Percentiles rank a stretch among this genome's conserved stretches.
phyloP scores from a whole-genome alignment of 1,140 invertebrate species.

The Trichomalopsis sarcophagae region DNA sequence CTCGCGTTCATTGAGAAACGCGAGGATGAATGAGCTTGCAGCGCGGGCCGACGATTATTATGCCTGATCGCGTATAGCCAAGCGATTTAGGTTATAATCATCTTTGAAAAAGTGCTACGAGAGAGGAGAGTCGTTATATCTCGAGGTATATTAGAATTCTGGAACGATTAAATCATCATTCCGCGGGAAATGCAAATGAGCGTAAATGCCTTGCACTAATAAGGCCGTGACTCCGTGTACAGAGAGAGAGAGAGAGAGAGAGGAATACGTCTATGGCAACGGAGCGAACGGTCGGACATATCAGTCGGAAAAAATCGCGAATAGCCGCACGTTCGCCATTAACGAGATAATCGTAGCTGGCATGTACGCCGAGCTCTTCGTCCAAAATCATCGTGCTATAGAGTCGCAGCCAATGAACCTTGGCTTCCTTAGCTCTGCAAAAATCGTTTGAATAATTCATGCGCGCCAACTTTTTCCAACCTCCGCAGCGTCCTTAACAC shows the following conservation, averaged over 20 bases:
- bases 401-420: background rate
- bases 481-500: background rate
- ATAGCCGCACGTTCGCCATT: background rate
- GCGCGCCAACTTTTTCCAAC: no score
- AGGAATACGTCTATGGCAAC: background rate
- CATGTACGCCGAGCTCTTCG: background rate
- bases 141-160: constrained; percentile 37
- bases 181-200: constrained; percentile 52
- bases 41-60: background rate
- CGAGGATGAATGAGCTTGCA: background rate
- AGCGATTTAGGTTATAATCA: no score
- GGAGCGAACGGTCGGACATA: background rate
- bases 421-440: background rate
- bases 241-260: constrained; percentile 4
- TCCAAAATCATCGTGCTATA: constrained; percentile 4
- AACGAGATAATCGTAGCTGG: no score
- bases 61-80: no score
- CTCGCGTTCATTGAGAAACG: background rate
- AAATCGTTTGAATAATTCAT: background rate
- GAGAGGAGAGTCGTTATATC: no score
- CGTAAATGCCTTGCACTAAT: constrained; percentile 28
- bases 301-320: background rate
- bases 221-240: constrained; percentile 9
- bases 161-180: constrained; percentile 47
- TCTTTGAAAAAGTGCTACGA: no score